Conservation (phyloP, 2,888 invertebrate genomes). For the Nebria salina region DNA sequence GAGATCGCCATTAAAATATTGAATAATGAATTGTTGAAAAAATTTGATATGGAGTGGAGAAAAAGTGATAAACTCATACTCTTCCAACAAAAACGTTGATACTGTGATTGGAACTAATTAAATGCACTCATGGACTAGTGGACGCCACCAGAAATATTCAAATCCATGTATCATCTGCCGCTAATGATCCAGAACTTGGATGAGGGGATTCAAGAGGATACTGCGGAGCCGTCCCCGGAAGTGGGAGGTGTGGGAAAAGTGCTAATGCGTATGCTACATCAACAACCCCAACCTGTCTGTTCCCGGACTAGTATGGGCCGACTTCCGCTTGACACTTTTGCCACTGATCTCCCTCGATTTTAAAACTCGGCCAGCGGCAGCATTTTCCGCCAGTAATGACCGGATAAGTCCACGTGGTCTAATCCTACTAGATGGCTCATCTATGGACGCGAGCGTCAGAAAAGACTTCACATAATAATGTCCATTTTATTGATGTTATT, state of each 20-base stretch:
- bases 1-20: too few relatives aligned
- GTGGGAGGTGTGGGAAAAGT: not conserved
- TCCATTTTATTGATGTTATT: too few relatives aligned
- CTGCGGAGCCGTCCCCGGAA: not conserved
- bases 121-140: constrained; percentile 21
- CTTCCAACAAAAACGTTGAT: constrained; percentile 10
- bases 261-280: constrained; percentile 19
- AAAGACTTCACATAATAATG: too few relatives aligned
- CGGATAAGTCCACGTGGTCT: not conserved
- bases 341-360: constrained; percentile 6
- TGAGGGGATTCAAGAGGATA: not conserved
- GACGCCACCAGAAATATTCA: constrained; percentile 39
- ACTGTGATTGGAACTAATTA: constrained; percentile 45
- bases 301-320: not conserved
- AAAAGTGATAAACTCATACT: not conserved
- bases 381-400: not conserved
- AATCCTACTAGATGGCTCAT: not conserved
- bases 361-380: not conserved
- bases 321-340: constrained; percentile 31
- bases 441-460: not conserved
- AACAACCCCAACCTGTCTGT: not conserved
- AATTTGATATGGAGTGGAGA: not conserved
- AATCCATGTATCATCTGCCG: constrained; percentile 46
- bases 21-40: too few relatives aligned
- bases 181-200: constrained; percentile 40